Percentiles rank a stretch among this genome's conserved stretches.
phyloP scores from a whole-genome alignment of 1,140 invertebrate genomes.

The Aplysia californica region DNA sequence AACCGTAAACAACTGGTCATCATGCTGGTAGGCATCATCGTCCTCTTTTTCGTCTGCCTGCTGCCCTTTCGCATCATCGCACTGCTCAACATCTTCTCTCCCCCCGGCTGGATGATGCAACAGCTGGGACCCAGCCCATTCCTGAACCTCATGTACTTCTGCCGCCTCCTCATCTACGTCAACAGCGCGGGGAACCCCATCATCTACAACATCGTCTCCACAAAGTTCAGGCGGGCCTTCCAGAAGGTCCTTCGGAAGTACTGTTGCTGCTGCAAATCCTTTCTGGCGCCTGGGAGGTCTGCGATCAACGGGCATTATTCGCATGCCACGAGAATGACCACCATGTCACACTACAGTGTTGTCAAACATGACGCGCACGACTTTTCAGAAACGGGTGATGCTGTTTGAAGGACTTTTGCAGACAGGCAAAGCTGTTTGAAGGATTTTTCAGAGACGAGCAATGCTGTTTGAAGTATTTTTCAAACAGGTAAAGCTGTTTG shows the following conservation, averaged over 20 bases:
- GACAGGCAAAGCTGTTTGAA: not conserved
- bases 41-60: slow-evolving; percentile 90
- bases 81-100: slow-evolving; percentile 63
- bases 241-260: slow-evolving; percentile 28
- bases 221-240: slow-evolving; percentile 52
- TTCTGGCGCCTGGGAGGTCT: not conserved
- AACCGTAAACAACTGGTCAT: slow-evolving; percentile 74
- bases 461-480: not conserved
- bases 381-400: not conserved
- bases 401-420: not conserved
- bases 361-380: slow-evolving; percentile 20
- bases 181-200: slow-evolving; percentile 63
- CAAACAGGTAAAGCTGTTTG: not conserved
- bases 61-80: slow-evolving; percentile 88
- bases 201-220: slow-evolving; percentile 55
- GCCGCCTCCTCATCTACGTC: slow-evolving; percentile 62
- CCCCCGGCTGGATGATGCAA: slow-evolving; percentile 59
- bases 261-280: slow-evolving; percentile 8
- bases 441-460: no score
- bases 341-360: slow-evolving; percentile 37
- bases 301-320: not conserved
- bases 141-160: slow-evolving; percentile 89
- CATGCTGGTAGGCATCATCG: slow-evolving; percentile 89
- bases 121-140: slow-evolving; percentile 84
- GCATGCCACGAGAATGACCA: slow-evolving; percentile 24